A percentile compares a stretch with the other conserved stretches of the same genome.
These are phyloP conservation scores for Habrosyne pyritoides DNA, from an alignment of 2,888 invertebrate species.

Conservation along the genomic window DNA sequence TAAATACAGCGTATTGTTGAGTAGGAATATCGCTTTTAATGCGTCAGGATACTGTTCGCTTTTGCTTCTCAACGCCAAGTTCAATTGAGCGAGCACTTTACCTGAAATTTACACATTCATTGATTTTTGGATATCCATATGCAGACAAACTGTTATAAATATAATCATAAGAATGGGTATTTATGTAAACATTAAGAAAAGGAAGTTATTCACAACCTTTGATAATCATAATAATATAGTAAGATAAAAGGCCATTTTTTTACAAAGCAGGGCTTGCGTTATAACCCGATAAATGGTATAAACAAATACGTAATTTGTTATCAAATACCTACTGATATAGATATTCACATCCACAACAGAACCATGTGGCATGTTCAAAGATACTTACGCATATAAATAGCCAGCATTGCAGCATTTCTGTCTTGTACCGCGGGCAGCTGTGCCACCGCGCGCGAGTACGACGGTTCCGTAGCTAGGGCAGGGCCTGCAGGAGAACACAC, in stretches of 20 bases:
- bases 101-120: conserved; percentile 76
- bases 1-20: conserved; percentile 98
- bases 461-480: conserved; percentile 60
- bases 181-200: no score
- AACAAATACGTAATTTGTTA: no score
- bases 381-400: conserved; percentile 91
- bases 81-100: conserved; percentile 94
- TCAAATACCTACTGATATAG: no score
- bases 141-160: no score
- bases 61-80: conserved; percentile 94
- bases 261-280: no score
- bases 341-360: neutral
- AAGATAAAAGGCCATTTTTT: no score
- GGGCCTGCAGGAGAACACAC: conserved; percentile 63
- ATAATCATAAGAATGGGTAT: no score
- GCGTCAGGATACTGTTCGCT: conserved; percentile 97
- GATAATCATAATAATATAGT: no score
- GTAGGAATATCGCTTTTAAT: conserved; percentile 93
- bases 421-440: conserved; percentile 53
- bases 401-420: conserved; percentile 84
- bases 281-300: no score
- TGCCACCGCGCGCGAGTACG: conserved; percentile 60
- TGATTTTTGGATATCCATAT: conserved; percentile 9
- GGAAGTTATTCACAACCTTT: no score
- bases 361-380: neutral